Conservation (phyloP, 2,113 vertebrate species). For the Bambusicola thoracicus region DNA sequence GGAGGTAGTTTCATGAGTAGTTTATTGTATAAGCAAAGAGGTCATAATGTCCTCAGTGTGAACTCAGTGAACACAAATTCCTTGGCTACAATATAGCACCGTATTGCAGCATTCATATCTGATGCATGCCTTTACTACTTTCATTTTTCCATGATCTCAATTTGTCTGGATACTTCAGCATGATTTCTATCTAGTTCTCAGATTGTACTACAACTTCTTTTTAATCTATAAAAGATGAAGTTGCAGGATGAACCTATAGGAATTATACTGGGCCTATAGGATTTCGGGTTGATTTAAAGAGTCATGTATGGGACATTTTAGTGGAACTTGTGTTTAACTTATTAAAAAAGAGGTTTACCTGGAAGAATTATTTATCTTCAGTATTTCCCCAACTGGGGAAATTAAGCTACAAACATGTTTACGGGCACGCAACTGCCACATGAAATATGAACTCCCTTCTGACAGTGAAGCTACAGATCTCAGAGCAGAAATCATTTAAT, state of each 20-base stretch:
- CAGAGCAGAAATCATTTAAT: not conserved
- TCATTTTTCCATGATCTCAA: not conserved
- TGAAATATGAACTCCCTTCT: not conserved
- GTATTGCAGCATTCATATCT: not conserved
- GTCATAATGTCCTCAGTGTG: not conserved
- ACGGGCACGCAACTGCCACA: not conserved
- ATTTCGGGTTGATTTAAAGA: not conserved
- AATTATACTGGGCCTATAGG: fast-evolving
- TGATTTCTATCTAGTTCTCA: not conserved
- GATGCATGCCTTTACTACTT: not conserved
- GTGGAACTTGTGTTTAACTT: not conserved
- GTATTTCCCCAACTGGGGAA: fast-evolving
- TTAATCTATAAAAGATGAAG: not conserved
- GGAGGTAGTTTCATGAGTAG: not conserved
- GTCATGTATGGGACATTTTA: not conserved
- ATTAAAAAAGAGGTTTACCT: not conserved
- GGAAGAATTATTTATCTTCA: not conserved
- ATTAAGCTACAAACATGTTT: not conserved
- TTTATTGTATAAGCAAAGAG: not conserved
- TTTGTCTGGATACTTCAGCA: not conserved
- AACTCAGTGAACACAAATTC: not conserved
- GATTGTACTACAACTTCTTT: not conserved
- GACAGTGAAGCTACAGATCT: not conserved
- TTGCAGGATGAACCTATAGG: not conserved
- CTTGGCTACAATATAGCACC: not conserved